phyloP scores from a whole-genome alignment of 2,113 vertebrate genomes.

The Aplodontia rufa region DNA sequence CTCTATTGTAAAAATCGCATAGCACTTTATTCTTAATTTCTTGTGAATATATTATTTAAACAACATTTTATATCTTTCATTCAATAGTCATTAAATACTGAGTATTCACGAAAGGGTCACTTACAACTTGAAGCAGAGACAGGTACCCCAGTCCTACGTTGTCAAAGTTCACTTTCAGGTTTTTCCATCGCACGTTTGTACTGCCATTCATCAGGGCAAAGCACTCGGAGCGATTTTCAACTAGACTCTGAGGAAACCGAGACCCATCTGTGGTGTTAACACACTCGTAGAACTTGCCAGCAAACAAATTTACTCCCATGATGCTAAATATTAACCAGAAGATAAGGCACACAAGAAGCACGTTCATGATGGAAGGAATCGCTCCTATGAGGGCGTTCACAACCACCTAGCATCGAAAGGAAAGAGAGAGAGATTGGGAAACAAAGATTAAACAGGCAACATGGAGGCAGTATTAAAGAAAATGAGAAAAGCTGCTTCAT shows the following conservation, averaged over 20 bases:
- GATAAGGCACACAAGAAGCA: slow-evolving; percentile 98
- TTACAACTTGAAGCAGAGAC: slow-evolving; percentile 80
- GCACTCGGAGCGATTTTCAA: slow-evolving; percentile 81
- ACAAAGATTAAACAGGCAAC: not conserved
- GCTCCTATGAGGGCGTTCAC: slow-evolving; percentile 97
- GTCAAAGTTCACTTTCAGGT: slow-evolving; percentile 96
- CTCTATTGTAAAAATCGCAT: not conserved
- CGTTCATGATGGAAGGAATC: slow-evolving; percentile 99
- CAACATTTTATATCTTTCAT: not conserved
- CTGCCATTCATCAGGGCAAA: slow-evolving; percentile 25
- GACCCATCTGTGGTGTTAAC: slow-evolving; percentile 81
- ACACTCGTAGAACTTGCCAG: slow-evolving; percentile 93
- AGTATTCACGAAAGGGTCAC: slow-evolving; percentile 30
- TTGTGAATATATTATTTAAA: not conserved
- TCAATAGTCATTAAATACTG: not conserved
- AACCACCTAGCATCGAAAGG: slow-evolving; percentile 90
- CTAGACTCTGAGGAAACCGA: rapidly evolving
- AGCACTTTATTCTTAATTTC: slow-evolving; percentile 13
- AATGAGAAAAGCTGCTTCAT: not conserved
- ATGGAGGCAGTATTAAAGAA: not conserved
- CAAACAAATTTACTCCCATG: slow-evolving; percentile 98
- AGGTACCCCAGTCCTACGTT: slow-evolving; percentile 96
- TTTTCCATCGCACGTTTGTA: slow-evolving; percentile 86
- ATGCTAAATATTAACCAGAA: slow-evolving; percentile 99
- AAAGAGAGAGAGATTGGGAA: slow-evolving; percentile 22